Base-by-base conservation (phyloP, 1,140 invertebrate species). In the Aphis gossypii region DNA sequence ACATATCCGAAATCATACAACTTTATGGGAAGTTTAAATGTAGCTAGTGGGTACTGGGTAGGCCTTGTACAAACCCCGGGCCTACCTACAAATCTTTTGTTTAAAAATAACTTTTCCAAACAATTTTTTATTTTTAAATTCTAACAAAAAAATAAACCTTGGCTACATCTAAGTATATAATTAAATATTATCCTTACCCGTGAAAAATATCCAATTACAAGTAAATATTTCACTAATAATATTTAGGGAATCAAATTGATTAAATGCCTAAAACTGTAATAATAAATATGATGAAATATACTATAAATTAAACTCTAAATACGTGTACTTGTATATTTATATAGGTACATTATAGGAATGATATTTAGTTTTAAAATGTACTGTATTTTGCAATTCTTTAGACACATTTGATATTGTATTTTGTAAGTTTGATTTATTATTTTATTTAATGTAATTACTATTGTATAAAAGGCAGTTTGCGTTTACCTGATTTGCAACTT, bases 401-500 rank as follows among this genome's bases (percentile, higher is more conserved):
- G 4, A 7, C 30, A 20, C 11, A 41, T 41, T 41, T 41, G 38
- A 41, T 46, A 46, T 76, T n/a, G 18, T 76, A 76, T n/a, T n/a
- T n/a, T 14, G 60, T n/a, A n/a, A n/a, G 14, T 76, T 76, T 76
- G 4, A 76, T 76, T 76, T n/a, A 76, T 76, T 76, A 35, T 76
- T 76, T 35, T n/a, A n/a, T 76, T 76, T 76, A n/a, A n/a, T 76
- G 30, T 76, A 20, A 18, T 5, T 76, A 35, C 30, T 76, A 76
- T 76, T 76, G 0, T 18, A n/a, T 76, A 76, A 9, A 76, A n/a
- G 6, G 30, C n/a, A n/a, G 0, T 76, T 76, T n/a, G 4, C 11
- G 5, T 56, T 56, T 94, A 97, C 96, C 92, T 96, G 94, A 94
- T 95, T 95, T 6, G 96, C 96, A 82, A 95, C 94, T 20, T 94